Conservation (phyloP, 2,113 vertebrate species). For the Emydura subglobosa region DNA sequence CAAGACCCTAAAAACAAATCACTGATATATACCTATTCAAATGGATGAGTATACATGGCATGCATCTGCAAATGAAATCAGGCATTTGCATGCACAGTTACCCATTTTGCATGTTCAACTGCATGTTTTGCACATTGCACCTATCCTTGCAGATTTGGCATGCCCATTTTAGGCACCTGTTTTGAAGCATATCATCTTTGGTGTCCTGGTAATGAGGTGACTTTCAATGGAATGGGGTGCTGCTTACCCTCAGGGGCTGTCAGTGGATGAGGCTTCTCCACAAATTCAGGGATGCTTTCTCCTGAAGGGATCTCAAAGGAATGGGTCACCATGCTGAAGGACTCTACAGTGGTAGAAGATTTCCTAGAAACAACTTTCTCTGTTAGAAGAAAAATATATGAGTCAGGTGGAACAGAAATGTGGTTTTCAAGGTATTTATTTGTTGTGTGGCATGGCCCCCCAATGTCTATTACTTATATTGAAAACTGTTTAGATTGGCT, state of each 20-base stretch:
- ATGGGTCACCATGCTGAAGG: conserved; percentile 71
- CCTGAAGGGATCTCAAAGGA: conserved; percentile 70
- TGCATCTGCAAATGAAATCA: neutral
- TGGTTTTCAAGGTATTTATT: neutral
- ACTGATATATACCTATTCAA: neutral
- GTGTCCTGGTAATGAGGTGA: conserved; percentile 1
- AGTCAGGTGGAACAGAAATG: neutral
- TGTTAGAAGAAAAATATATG: neutral
- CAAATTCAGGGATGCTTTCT: conserved; percentile 77
- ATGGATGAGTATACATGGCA: neutral
- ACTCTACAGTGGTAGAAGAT: conserved; percentile 69
- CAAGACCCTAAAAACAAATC: neutral
- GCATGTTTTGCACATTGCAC: neutral
- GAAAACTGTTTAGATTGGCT: neutral
- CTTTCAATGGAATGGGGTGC: neutral
- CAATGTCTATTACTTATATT: neutral
- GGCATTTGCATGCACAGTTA: neutral
- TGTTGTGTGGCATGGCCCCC: neutral
- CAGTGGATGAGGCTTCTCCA: conserved; percentile 72
- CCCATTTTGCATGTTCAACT: neutral
- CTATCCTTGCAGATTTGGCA: neutral
- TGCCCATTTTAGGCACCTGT: neutral
- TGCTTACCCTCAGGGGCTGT: conserved; percentile 61
- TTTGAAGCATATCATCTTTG: too few species aligned
- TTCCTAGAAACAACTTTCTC: conserved; percentile 63